These are phyloP conservation scores for Stercorarius parasiticus DNA, from an alignment of 2,113 vertebrate genomes.

Conservation along the genomic window DNA sequence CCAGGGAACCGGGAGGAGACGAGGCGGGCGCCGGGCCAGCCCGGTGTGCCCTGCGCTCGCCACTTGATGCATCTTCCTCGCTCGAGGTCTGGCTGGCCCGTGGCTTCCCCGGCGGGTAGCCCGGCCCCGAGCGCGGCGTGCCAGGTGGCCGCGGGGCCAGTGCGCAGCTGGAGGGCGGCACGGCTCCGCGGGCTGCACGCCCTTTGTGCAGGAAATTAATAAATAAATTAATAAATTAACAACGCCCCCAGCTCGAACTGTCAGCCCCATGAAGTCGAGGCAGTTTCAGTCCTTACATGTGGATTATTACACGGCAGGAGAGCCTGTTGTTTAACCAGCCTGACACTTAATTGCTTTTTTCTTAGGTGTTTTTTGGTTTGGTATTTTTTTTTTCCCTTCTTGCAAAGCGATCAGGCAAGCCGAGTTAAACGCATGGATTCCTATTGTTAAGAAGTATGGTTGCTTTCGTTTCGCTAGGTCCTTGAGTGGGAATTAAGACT, in stretches of 20 bases:
- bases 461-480: neutral
- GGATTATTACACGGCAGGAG: neutral
- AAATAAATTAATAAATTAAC: neutral
- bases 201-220: neutral
- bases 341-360: neutral
- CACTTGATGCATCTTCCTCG: neutral
- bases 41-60: neutral
- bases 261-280: neutral
- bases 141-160: neutral
- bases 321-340: neutral
- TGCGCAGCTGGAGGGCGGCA: neutral
- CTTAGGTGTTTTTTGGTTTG: no score
- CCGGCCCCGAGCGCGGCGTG: neutral
- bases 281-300: neutral
- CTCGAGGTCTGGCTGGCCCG: neutral
- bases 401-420: fast-evolving
- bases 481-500: neutral
- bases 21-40: neutral
- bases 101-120: neutral
- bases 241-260: fast-evolving
- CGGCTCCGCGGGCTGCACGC: neutral
- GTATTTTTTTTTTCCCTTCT: no score
- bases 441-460: neutral
- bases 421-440: neutral
- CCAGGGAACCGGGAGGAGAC: no score